Conservation (phyloP, 2,113 vertebrate species). For the Xerus inauris region DNA sequence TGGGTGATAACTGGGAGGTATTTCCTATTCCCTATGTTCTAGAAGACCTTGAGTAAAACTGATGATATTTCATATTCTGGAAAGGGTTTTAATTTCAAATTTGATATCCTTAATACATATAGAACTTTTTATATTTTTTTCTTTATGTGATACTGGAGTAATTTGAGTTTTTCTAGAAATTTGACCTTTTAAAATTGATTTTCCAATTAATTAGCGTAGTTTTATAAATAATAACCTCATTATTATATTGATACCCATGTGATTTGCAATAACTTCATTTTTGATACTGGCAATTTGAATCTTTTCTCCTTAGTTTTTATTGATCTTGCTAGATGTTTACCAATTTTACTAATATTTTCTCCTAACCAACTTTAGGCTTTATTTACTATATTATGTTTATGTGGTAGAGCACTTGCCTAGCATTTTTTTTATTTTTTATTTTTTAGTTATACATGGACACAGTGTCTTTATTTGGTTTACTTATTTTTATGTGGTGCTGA, state of each 20-base stretch:
- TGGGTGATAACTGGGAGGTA: no score
- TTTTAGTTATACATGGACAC: no score
- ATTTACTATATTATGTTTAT: slow-evolving; percentile 1
- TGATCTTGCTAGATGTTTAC: neutral
- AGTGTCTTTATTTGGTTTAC: no score
- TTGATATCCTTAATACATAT: neutral
- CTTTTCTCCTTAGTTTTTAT: slow-evolving; percentile 1
- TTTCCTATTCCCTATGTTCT: neutral
- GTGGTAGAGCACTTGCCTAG: no score
- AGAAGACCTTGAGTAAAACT: neutral
- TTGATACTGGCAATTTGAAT: neutral
- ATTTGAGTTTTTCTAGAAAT: slow-evolving; percentile 43
- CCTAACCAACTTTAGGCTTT: neutral
- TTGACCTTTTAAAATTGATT: neutral
- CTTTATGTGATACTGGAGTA: slow-evolving; percentile 1
- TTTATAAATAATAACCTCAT: neutral
- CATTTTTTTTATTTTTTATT: no score
- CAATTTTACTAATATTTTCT: neutral
- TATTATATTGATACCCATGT: neutral
- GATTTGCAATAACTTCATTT: slow-evolving; percentile 15
- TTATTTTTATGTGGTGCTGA: no score
- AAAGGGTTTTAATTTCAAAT: slow-evolving; percentile 48
- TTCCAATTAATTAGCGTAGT: neutral
- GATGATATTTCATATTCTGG: neutral
- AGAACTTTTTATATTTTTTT: neutral